Conservation (phyloP, 2,888 invertebrate genomes). For the Agrochola lota region DNA sequence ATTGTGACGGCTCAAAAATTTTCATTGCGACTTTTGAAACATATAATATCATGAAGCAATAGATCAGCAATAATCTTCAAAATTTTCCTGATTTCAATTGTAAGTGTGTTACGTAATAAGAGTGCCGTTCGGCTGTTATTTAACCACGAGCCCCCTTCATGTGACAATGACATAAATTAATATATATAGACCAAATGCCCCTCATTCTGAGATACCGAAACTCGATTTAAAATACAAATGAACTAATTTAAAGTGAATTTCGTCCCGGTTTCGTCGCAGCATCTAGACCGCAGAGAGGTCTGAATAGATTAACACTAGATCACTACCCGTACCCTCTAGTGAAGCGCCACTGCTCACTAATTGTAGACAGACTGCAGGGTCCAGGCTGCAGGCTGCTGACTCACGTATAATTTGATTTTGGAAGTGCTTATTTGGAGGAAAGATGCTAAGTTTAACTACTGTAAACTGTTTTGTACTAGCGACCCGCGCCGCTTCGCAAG, state of each 20-base stretch:
- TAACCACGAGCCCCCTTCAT: background rate
- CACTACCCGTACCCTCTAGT: conserved; percentile 2
- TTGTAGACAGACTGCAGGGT: background rate
- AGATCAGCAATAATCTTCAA: background rate
- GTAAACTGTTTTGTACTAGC: background rate
- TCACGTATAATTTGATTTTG: conserved; percentile 15
- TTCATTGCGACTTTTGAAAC: background rate
- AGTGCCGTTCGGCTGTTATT: background rate
- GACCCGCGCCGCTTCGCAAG: background rate
- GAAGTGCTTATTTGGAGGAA: background rate
- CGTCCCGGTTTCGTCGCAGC: background rate
- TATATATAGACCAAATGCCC: background rate
- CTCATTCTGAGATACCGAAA: too few species aligned
- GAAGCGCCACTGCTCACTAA: background rate
- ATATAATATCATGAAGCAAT: background rate
- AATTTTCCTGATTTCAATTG: background rate
- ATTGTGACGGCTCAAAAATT: background rate
- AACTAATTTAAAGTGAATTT: conserved; percentile 10
- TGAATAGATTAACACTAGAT: conserved; percentile 35
- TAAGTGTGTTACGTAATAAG: background rate
- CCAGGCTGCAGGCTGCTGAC: background rate
- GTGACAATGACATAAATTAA: background rate
- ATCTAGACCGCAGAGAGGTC: conserved; percentile 16
- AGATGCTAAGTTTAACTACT: background rate
- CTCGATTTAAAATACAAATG: conserved; percentile 1